A percentile compares a stretch with the other conserved stretches of the same genome.
These are phyloP conservation scores for Rhodeus uyekii DNA, from an alignment of 2,797 vertebrate genomes.

Conservation along the genomic window DNA sequence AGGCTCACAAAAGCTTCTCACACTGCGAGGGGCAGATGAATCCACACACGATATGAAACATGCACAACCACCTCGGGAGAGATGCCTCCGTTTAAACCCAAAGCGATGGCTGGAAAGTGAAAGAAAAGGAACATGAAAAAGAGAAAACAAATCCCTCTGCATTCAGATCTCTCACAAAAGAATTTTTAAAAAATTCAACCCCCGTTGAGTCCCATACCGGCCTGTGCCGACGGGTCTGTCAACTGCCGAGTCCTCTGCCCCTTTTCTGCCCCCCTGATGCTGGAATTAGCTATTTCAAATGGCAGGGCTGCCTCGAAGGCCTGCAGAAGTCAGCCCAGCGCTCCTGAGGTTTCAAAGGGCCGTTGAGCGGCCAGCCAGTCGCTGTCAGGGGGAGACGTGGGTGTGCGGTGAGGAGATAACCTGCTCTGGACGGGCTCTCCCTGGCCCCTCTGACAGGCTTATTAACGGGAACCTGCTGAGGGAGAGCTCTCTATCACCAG, in stretches of 20 bases:
- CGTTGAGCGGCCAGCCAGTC: slow-evolving; percentile 60
- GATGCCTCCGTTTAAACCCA: slow-evolving; percentile 27
- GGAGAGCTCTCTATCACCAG: slow-evolving; percentile 69
- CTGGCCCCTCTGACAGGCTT: slow-evolving; percentile 76
- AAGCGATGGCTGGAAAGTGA: slow-evolving; percentile 6
- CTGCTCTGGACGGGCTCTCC: slow-evolving; percentile 69
- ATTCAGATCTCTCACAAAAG: slow-evolving; percentile 62
- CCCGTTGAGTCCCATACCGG: slow-evolving; percentile 17
- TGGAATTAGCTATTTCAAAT: slow-evolving; percentile 75
- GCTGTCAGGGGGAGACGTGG: slow-evolving; percentile 68
- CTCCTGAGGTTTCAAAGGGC: slow-evolving; percentile 72
- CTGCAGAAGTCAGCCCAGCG: slow-evolving; percentile 59
- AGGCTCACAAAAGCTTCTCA: slow-evolving; percentile 36
- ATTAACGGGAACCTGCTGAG: slow-evolving; percentile 75
- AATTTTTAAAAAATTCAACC: slow-evolving; percentile 60
- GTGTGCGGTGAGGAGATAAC: slow-evolving; percentile 78
- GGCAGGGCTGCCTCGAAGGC: slow-evolving; percentile 70
- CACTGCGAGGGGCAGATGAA: slow-evolving; percentile 5
- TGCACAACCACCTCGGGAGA: slow-evolving; percentile 26
- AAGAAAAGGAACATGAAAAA: slow-evolving; percentile 23
- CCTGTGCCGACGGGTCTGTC: slow-evolving; percentile 25
- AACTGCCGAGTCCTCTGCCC: not conserved
- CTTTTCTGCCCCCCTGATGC: slow-evolving; percentile 61
- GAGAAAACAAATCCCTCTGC: slow-evolving; percentile 38
- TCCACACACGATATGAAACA: slow-evolving; percentile 6